Evolutionary conservation across 2,888 invertebrate genomes (phyloP).

Genomic region (Koerneria pararmatus): DNA sequence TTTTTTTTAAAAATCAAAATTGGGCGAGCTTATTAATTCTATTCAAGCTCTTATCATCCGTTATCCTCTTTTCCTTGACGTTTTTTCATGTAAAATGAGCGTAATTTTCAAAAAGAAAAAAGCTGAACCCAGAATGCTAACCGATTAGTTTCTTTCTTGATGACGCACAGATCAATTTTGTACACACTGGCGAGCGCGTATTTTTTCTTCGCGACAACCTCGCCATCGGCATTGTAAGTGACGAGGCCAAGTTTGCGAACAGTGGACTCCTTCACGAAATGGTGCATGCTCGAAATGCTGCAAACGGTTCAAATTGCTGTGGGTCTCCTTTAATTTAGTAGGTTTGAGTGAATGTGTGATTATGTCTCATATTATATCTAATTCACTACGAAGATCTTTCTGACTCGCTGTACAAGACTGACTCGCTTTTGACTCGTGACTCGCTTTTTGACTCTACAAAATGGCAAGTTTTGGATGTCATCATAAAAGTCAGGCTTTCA

Average conservation of each 20-base stretch:
- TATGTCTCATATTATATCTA: neutral
- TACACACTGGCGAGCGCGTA: conserved; percentile 49
- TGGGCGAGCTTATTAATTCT: neutral
- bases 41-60: too few relatives aligned
- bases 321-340: too few relatives aligned
- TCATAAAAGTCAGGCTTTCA: too few relatives aligned
- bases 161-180: conserved; percentile 51
- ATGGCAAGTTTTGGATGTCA: too few relatives aligned
- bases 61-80: too few relatives aligned
- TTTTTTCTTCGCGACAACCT: conserved; percentile 29
- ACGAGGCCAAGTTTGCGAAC: conserved; percentile 42
- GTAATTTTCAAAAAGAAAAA: neutral
- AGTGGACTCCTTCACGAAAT: conserved; percentile 54
- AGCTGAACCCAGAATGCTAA: conserved; percentile 24
- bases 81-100: neutral
- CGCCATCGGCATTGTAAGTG: neutral
- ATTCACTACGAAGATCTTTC: neutral
- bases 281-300: conserved; percentile 39
- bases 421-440: too few relatives aligned
- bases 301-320: conserved; percentile 15
- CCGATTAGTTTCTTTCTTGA: conserved; percentile 53
- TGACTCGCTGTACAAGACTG: too few relatives aligned
- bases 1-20: neutral
- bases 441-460: too few relatives aligned
- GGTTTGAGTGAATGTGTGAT: too few relatives aligned